phyloP scores from a whole-genome alignment of 2,113 vertebrate genomes.

The Podarcis raffonei region DNA sequence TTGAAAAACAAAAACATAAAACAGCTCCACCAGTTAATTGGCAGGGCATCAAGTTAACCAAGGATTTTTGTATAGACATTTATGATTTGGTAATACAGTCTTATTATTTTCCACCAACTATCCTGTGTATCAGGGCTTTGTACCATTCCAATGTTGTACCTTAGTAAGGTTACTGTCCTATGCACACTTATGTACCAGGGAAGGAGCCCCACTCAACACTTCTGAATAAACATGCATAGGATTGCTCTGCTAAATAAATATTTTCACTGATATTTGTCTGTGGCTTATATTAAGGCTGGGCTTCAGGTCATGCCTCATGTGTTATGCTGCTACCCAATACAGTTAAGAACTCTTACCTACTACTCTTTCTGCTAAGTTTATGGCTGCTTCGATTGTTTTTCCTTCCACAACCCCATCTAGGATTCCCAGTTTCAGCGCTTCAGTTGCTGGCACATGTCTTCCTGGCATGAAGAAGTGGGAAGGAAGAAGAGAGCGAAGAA shows the following conservation, averaged over 20 bases:
- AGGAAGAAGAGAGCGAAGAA: too few species aligned
- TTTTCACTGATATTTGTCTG: background rate
- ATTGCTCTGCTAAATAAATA: background rate
- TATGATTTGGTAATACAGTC: too few species aligned
- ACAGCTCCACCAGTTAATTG: background rate
- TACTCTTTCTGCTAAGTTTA: constrained; percentile 81
- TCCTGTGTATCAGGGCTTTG: background rate
- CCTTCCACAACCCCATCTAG: constrained; percentile 85
- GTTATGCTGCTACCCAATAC: background rate
- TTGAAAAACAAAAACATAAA: background rate
- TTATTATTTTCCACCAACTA: background rate
- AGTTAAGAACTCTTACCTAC: constrained; percentile 76
- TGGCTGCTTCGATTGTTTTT: constrained; percentile 78
- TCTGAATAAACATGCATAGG: background rate
- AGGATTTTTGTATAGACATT: background rate
- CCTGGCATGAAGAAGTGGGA: constrained; percentile 76
- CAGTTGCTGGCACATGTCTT: constrained; percentile 79
- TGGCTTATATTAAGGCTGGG: background rate
- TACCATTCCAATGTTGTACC: background rate
- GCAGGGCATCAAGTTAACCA: background rate
- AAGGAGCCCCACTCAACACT: background rate
- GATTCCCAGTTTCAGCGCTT: constrained; percentile 88
- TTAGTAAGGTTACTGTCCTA: background rate
- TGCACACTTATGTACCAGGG: background rate
- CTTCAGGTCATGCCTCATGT: background rate